phyloP scores from a whole-genome alignment of 2,888 invertebrate genomes.

The Dioctria rufipes region DNA sequence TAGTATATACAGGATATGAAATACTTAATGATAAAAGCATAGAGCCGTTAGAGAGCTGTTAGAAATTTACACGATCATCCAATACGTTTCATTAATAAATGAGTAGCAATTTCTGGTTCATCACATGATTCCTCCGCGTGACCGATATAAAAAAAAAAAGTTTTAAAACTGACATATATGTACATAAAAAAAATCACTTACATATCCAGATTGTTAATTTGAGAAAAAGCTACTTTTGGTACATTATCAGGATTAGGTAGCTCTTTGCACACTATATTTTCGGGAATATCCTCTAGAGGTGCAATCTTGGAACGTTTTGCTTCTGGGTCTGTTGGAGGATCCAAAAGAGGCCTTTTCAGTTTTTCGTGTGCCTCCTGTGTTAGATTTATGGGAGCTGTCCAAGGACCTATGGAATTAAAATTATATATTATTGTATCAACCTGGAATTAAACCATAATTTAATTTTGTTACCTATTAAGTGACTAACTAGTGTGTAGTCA shows the following conservation, averaged over 20 bases:
- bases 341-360: constrained; percentile 81
- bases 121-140: too few species aligned
- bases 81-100: constrained; percentile 87
- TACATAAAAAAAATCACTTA: constrained; percentile 62
- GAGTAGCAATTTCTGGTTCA: constrained; percentile 85
- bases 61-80: constrained; percentile 89
- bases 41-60: too few species aligned
- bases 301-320: constrained; percentile 73
- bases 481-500: constrained; percentile 89
- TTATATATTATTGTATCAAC: too few species aligned
- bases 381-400: constrained; percentile 94
- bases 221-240: constrained; percentile 77
- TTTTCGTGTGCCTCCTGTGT: constrained; percentile 89
- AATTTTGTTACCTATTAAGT: constrained; percentile 92
- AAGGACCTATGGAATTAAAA: constrained; percentile 78
- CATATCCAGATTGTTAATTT: constrained; percentile 70
- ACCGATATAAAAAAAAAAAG: too few species aligned
- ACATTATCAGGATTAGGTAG: constrained; percentile 74
- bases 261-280: constrained; percentile 70
- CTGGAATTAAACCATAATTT: neutral
- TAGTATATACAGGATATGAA: too few species aligned
- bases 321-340: constrained; percentile 71
- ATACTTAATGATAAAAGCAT: too few species aligned
- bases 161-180: neutral
- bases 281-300: constrained; percentile 71